Evolutionary conservation across 2,113 vertebrate species (phyloP), one percentile per base, ranked within the genome.

Genomic region (Malurus cyaneus): DNA sequence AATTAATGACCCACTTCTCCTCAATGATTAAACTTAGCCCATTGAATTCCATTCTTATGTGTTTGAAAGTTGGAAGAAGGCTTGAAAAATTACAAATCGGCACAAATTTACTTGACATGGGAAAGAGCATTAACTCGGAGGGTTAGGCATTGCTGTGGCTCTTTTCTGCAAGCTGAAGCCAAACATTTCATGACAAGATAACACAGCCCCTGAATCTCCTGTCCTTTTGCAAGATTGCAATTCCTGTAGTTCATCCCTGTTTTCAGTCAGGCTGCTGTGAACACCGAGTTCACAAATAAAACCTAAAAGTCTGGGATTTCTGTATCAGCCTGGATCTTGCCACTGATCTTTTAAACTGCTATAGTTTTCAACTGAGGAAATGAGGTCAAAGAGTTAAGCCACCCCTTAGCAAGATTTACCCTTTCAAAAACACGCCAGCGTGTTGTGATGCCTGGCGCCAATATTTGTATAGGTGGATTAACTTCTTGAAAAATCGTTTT

Each of bases 321-420:
- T 5, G 2, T 80, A 91, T 89, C 89, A 84, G 61, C 46, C 79
- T 64, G 52, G 50, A 91, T 92, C 81, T 89, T 71, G 49, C 39
- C 64, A 52, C 60, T 83, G 74, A 90, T 92, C 82, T 94, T 87
- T 90, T 86, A 93, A 89, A 90, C 56, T 62, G 90, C 60, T 74
- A 12, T 71, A 80, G 82, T 88, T 92, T 93, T 79, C 88, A 88
- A 53, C 76, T 78, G 88, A 84, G 83, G 80, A 90, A 96, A 93
- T 84, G 92, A 93, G 92, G 94, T 96, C 92, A 93, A 88, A 94
- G 83, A 95, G 96, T 92, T 96, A 95, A 97, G 93, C 93, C 69
- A 95, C 92, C 88, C 49, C 49, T 95, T 95, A 86, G 88, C 89
- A 88, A 93, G 79, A 90, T 94, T 90, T 96, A 92, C 91, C 93